Percentiles rank a stretch among this genome's conserved stretches.
These are phyloP conservation scores for Heliothis subflexa DNA, from an alignment of 1,140 invertebrate genomes.

Conservation along the genomic window DNA sequence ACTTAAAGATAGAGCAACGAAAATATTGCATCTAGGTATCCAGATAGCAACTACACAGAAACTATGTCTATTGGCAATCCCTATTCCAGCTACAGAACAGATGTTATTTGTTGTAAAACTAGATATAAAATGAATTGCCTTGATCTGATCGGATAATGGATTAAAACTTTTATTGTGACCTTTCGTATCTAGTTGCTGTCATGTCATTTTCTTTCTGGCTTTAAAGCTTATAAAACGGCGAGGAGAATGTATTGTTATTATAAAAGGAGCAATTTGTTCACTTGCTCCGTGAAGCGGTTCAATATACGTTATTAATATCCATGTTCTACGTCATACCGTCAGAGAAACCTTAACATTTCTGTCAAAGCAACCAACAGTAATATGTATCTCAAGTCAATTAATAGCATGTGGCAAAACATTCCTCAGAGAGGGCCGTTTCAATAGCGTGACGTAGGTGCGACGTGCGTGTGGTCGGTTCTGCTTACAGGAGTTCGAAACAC, in stretches of 20 bases:
- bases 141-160: slow-evolving; percentile 9
- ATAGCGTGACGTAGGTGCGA: slow-evolving; percentile 21
- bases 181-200: neutral
- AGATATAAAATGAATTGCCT: neutral
- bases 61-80: neutral
- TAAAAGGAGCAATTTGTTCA: neutral
- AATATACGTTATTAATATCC: slow-evolving; percentile 17
- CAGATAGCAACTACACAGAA: no score
- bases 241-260: neutral
- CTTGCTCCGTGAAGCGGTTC: neutral
- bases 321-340: neutral
- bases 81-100: no score
- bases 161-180: slow-evolving; percentile 4
- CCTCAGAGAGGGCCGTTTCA: slow-evolving; percentile 34
- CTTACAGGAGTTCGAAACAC: slow-evolving; percentile 21
- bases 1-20: neutral
- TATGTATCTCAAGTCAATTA: slow-evolving; percentile 30
- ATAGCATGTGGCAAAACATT: slow-evolving; percentile 39
- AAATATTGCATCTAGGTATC: no score
- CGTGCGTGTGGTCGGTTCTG: slow-evolving; percentile 33
- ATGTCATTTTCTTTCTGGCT: neutral
- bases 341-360: neutral
- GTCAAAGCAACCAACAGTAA: slow-evolving; percentile 2
- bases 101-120: slow-evolving; percentile 5
- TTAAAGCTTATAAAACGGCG: neutral